Evolutionary conservation across 1,140 invertebrate species (phyloP).

Genomic region (Drosophila watanabei): DNA sequence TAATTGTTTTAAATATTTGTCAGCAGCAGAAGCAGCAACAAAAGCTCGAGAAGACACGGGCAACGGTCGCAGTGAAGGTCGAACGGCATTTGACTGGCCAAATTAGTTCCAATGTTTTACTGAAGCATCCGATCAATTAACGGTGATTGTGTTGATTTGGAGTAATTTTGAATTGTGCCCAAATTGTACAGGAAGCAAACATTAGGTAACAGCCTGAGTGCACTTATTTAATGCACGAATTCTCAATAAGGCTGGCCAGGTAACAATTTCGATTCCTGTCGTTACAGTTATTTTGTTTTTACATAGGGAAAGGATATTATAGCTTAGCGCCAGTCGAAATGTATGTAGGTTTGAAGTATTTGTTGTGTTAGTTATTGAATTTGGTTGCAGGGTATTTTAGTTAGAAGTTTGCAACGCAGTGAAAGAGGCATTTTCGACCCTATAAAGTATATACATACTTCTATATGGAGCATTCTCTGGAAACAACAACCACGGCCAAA

Average conservation of each 20-base stretch:
- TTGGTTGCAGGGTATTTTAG: no score
- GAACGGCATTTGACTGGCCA: conserved; percentile 4
- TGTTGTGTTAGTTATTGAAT: no score
- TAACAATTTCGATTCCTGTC: conserved; percentile 14
- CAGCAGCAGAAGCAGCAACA: conserved; percentile 35
- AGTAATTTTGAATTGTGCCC: conserved; percentile 5
- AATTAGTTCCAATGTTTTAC: conserved; percentile 29
- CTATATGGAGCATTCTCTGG: no score
- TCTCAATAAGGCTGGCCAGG: conserved; percentile 5
- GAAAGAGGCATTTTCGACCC: no score
- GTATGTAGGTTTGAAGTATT: no score
- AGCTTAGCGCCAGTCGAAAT: no score
- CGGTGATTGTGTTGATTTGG: conserved; percentile 21
- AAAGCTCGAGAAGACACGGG: conserved; percentile 13
- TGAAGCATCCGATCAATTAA: conserved; percentile 32
- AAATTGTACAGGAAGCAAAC: conserved; percentile 51
- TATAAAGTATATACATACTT: no score
- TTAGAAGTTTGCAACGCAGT: no score
- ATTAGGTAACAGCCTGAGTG: conserved; percentile 31
- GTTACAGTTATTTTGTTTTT: conserved; percentile 26
- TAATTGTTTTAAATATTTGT: conserved; percentile 58
- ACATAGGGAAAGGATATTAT: background rate
- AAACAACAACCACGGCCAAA: no score
- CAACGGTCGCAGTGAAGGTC: conserved; percentile 67
- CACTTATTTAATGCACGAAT: conserved; percentile 9